Evolutionary conservation across 2,797 vertebrate genomes (phyloP).

Genomic region (Tenualosa thibaudeaui): DNA sequence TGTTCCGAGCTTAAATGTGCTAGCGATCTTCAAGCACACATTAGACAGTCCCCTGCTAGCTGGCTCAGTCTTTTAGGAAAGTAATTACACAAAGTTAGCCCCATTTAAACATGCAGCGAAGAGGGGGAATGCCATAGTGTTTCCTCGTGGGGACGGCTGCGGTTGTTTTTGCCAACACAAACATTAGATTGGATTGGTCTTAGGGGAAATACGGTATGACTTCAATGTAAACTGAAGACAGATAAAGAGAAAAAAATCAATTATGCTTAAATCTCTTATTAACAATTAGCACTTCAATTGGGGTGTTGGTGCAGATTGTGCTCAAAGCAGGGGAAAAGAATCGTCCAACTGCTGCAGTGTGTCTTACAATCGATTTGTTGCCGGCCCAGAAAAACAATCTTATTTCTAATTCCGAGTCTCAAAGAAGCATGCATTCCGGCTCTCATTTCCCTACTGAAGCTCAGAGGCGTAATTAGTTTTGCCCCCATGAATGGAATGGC

Average conservation of each 20-base stretch:
- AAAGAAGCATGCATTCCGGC: conserved; percentile 23
- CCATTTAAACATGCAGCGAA: conserved; percentile 24
- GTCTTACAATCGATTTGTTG: conserved; percentile 42
- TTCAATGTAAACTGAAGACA: conserved; percentile 44
- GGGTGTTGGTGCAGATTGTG: conserved; percentile 28
- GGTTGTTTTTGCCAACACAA: conserved; percentile 41
- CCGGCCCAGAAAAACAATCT: conserved; percentile 3
- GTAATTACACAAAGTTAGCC: conserved; percentile 32
- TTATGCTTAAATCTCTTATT: conserved; percentile 51
- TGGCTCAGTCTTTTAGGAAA: conserved; percentile 29
- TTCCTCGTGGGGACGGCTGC: conserved; percentile 36
- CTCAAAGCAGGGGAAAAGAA: conserved; percentile 18
- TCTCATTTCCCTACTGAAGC: conserved; percentile 10
- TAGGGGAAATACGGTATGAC: conserved; percentile 45
- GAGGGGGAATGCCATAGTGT: conserved; percentile 24
- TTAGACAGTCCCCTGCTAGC: not conserved
- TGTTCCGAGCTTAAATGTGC: conserved; percentile 17
- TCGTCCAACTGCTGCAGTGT: conserved; percentile 35
- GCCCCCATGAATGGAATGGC: conserved; percentile 22
- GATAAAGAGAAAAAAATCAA: conserved; percentile 47
- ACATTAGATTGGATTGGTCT: conserved; percentile 42
- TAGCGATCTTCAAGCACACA: conserved; percentile 24
- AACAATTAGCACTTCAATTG: conserved; percentile 50
- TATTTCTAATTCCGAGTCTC: conserved; percentile 34
- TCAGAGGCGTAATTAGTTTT: conserved; percentile 30